phyloP scores from a whole-genome alignment of 2,797 vertebrate genomes.

The Hemibagrus guttatus region DNA sequence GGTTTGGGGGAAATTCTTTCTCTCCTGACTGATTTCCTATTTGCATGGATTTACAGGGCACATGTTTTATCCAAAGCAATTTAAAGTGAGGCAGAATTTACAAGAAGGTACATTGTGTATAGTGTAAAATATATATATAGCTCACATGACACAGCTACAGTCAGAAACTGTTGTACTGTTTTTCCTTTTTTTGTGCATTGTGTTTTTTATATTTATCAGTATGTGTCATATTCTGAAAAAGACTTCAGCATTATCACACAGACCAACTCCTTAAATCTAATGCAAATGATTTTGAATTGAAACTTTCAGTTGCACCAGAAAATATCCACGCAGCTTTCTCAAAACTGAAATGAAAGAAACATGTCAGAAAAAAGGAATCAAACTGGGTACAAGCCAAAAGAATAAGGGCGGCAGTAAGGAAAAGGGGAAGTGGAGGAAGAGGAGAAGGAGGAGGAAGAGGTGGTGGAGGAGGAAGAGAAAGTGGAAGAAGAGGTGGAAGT shows the following conservation, averaged over 20 bases:
- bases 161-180: not conserved
- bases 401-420: not conserved
- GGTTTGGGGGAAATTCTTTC: not conserved
- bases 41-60: not conserved
- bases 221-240: not conserved
- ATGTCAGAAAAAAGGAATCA: not conserved
- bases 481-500: too few species aligned
- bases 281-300: not conserved
- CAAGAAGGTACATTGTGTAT: not conserved
- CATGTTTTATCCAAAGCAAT: not conserved
- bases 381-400: not conserved
- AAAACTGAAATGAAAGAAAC: not conserved
- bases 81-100: not conserved
- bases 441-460: too few species aligned
- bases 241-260: not conserved
- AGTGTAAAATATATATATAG: not conserved
- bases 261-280: not conserved
- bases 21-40: not conserved
- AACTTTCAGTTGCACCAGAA: slow-evolving; percentile 1
- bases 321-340: not conserved
- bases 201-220: not conserved
- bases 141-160: not conserved
- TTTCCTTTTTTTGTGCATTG: not conserved
- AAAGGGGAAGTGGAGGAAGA: too few species aligned
- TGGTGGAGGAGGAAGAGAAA: too few species aligned